Evolutionary conservation across 2,888 invertebrate genomes (phyloP).

Genomic region (Trichacis sp.): DNA sequence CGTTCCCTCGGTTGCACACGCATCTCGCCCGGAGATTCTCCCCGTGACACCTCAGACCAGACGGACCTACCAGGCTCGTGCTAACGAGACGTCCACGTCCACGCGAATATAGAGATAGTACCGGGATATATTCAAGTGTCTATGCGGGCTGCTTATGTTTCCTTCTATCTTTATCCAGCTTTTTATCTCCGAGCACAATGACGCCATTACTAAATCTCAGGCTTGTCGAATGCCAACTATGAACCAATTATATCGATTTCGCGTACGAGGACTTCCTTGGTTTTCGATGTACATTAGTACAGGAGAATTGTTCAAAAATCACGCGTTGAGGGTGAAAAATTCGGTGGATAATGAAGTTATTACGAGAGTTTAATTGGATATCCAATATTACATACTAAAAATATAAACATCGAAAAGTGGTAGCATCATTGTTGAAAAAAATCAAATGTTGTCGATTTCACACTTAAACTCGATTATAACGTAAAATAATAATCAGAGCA

Average conservation of each 20-base stretch:
- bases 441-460: too few species aligned
- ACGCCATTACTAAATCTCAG: not conserved
- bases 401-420: too few species aligned
- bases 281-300: too few species aligned
- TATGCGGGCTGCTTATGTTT: slow-evolving; percentile 26
- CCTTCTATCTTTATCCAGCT: not conserved
- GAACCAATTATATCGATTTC: slow-evolving; percentile 1
- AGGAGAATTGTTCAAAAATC: too few species aligned
- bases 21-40: slow-evolving; percentile 19
- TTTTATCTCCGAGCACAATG: not conserved
- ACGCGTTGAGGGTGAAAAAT: too few species aligned
- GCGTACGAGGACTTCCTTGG: too few species aligned
- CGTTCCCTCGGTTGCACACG: slow-evolving; percentile 21
- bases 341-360: too few species aligned
- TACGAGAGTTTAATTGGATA: too few species aligned
- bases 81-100: slow-evolving; percentile 45
- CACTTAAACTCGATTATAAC: too few species aligned
- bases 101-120: slow-evolving; percentile 42
- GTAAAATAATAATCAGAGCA: too few species aligned
- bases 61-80: slow-evolving; percentile 51
- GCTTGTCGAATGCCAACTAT: not conserved
- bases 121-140: slow-evolving; percentile 30
- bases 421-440: too few species aligned
- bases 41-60: slow-evolving; percentile 49
- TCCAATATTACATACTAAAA: too few species aligned